A percentile compares a stretch with the other conserved stretches of the same genome.
Evolutionary conservation across 2,797 vertebrate genomes (phyloP).

Genomic region (Epinephelus malabaricus): DNA sequence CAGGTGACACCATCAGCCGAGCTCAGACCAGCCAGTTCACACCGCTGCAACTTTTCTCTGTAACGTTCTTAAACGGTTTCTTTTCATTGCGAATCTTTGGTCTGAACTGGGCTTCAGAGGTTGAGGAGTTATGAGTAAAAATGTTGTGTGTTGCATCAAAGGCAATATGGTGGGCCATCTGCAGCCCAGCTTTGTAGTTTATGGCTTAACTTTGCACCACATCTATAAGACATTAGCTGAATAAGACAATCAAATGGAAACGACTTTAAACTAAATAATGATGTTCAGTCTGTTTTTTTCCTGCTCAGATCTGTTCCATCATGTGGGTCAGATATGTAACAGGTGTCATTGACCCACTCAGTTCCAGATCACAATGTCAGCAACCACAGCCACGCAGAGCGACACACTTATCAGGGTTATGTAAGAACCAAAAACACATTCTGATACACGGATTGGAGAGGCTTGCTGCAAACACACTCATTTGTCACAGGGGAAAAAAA

Average conservation of each 20-base stretch:
- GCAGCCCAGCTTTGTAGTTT: no score
- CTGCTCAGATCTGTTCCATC: background rate
- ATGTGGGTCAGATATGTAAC: background rate
- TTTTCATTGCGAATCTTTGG: no score
- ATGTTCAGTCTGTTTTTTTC: background rate
- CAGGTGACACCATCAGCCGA: no score
- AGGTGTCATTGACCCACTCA: conserved; percentile 17
- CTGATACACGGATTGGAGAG: background rate
- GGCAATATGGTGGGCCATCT: no score
- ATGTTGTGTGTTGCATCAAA: no score
- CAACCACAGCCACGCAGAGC: conserved; percentile 19
- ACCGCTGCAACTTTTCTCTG: no score
- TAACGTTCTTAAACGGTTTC: no score
- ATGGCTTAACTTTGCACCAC: no score
- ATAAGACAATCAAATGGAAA: background rate
- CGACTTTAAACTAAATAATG: background rate
- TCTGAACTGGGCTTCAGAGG: no score
- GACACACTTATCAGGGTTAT: conserved; percentile 29
- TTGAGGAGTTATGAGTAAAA: no score
- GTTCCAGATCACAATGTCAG: conserved; percentile 19
- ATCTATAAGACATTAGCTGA: no score
- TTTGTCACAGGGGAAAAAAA: background rate
- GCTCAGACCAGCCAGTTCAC: no score
- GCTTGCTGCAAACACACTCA: background rate
- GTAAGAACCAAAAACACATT: conserved; percentile 2